Evolutionary conservation across 2,113 vertebrate species (phyloP), one percentile per base, ranked within the genome.

Genomic region (Edolisoma coerulescens): DNA sequence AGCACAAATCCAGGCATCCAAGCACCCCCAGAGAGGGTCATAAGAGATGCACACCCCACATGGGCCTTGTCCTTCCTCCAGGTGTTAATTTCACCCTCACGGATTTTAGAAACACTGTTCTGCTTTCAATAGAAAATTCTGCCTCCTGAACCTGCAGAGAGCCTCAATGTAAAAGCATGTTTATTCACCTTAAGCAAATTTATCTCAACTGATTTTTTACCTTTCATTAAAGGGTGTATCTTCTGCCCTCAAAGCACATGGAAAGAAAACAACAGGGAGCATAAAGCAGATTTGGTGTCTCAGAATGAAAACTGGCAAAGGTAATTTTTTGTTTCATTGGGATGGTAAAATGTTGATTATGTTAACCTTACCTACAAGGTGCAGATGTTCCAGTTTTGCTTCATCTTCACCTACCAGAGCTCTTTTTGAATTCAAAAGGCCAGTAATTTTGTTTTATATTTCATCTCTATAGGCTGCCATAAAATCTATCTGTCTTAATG

Each of bases 401-500:
- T 86, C 59, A 69, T 91, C 59, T 80, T 77, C 82, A 63, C 39
- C 54, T 63, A 91, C 16, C 16, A 82, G 39, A 83, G 19, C 15
- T 57, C 59, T 84, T 88, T 82, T 33, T 47, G 39, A 91, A 95
- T 88, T 86, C 90, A 64, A 78, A 92, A 95, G 41, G 54, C 30
- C 56, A 64, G 7, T 91, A 89, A 95, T 84, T 89, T 93, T 93
- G 42, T 13, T 94, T 88, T 68, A 95, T 94, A 95, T 96, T 96
- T 97, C 79, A 91, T 85, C 52, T 96, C 95, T 95, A 96, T 81
- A 84, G n/a, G 33, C 26, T 93, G 47, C 44, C 60, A 86, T 95
- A 96, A 95, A 96, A 90, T 61, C 67, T 74, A 86, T 88, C 90
- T 70, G 59, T 86, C 79, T 91, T 97, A 94, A 97, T 78, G 85